Base-by-base conservation (phyloP, 2,888 invertebrate genomes). In the Eucera pruinosa region DNA sequence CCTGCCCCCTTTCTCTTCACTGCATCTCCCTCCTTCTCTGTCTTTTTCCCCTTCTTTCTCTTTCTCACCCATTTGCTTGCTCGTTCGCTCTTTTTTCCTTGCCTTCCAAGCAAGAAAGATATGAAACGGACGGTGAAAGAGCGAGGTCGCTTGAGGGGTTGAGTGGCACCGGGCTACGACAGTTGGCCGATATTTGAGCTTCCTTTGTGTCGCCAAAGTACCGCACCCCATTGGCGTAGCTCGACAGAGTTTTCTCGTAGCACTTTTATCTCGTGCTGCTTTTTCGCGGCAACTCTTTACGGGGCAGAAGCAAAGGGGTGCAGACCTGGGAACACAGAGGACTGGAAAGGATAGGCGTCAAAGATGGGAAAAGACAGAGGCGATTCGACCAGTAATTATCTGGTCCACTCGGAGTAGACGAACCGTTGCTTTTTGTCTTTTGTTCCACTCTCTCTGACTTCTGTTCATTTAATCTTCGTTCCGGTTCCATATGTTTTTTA, bases 101-200 rank as follows among this genome's bases (percentile, higher is more conserved):
- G 54, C 69, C 69, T 81, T 71, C 70, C 64, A 41, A 23, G 65
- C 76, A 65, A 78, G 72, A 71, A 70, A 82, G 74, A 83, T 80
- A 81, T 70, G 76, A 76, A 74, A 64, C 74, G 79, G 78, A 80
- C 85, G 82, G 76, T 72, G 83, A 82, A 73, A 85, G 80, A 81
- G 81, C 71, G 79, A 57, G 80, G 78, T 81, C 70, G 84, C 81
- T 81, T 41, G 62, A 65, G 70, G 67, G 81, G 78, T 65, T 73
- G 84, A 75, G 77, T 76, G 84, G 80, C 83, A 87, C 78, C 85
- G 81, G 84, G 86, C 78, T 84, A 85, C 87, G 90, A 90, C 90
- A 91, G 91, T 91, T 91, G 91, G 90, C 89, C 89, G 90, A 91
- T 89, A 90, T 90, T 91, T 88, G 88, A 90, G 89, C 86, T 86